Evolutionary conservation across 1,140 invertebrate species (phyloP).

Genomic region (Calephelis nemesis): DNA sequence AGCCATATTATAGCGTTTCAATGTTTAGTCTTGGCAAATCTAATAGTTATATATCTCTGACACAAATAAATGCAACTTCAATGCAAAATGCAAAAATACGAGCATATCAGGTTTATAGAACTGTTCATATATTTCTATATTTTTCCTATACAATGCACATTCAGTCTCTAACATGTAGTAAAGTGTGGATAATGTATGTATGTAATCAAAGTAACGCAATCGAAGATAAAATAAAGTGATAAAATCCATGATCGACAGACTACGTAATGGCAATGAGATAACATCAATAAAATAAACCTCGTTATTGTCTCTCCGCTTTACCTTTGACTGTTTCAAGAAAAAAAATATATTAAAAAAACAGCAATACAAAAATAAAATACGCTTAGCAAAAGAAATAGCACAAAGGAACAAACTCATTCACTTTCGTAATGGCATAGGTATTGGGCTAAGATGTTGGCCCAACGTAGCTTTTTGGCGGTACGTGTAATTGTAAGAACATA

Average conservation of each 20-base stretch:
- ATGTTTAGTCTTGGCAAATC: too few species aligned
- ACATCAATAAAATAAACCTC: constrained; percentile 32
- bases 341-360: constrained; percentile 12
- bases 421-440: too few species aligned
- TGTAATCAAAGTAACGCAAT: constrained; percentile 3
- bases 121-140: too few species aligned
- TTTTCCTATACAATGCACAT: too few species aligned
- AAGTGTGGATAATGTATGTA: constrained; percentile 4
- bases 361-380: neutral
- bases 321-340: constrained; percentile 41
- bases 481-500: too few species aligned
- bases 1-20: too few species aligned
- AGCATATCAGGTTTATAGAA: too few species aligned
- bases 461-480: too few species aligned
- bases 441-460: too few species aligned
- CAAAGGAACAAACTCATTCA: neutral
- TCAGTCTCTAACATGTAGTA: neutral
- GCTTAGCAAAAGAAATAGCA: neutral
- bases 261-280: constrained; percentile 23
- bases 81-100: too few species aligned
- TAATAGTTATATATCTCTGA: too few species aligned
- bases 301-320: constrained; percentile 30
- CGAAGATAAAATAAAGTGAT: neutral
- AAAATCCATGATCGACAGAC: constrained; percentile 20
- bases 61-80: too few species aligned